Evolutionary conservation across 2,888 invertebrate genomes (phyloP).

Genomic region (Chirona hameri): DNA sequence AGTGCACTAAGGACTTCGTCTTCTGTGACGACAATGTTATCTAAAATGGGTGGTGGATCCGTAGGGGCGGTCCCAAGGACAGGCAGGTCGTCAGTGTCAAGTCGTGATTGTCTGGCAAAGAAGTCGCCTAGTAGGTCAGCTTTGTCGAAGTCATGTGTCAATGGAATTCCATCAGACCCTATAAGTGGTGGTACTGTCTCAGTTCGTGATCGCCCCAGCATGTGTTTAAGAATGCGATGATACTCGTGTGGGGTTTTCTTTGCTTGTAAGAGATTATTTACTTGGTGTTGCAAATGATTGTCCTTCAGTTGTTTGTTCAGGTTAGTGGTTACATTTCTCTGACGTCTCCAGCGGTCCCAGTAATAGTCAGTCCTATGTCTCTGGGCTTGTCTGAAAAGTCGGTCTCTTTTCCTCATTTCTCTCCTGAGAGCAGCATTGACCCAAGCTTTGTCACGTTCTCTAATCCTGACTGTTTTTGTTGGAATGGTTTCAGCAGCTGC

Average conservation of each 20-base stretch:
- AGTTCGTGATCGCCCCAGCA: neutral
- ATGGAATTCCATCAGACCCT: neutral
- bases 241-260: neutral
- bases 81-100: neutral
- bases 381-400: neutral
- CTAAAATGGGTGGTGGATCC: neutral
- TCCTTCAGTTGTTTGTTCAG: neutral
- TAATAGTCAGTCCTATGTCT: neutral
- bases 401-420: neutral
- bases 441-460: neutral
- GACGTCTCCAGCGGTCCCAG: neutral
- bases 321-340: neutral
- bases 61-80: neutral
- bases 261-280: neutral
- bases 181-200: neutral
- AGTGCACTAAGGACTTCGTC: neutral
- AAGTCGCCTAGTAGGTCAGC: neutral
- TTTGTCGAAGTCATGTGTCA: neutral
- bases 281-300: neutral
- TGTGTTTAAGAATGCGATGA: neutral
- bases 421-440: neutral
- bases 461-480: neutral
- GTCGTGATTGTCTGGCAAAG: neutral
- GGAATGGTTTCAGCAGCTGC: neutral
- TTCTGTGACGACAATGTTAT: neutral